These are phyloP conservation scores for Homalodisca vitripennis DNA, from an alignment of 1,140 invertebrate species.

Conservation along the genomic window DNA sequence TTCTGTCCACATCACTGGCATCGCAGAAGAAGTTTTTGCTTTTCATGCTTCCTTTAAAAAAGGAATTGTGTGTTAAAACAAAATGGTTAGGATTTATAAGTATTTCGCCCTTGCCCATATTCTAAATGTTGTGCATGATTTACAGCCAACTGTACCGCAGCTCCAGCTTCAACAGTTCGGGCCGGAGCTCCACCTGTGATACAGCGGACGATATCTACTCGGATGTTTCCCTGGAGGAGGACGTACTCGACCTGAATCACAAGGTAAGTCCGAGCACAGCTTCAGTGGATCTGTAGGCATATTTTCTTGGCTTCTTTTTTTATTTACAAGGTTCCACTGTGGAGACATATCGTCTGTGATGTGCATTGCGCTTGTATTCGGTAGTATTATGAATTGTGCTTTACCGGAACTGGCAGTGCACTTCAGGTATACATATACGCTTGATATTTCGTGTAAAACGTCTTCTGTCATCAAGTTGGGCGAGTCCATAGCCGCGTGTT, in stretches of 20 bases:
- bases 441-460: no score
- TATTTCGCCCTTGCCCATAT: not conserved
- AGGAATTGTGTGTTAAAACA: not conserved
- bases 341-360: no score
- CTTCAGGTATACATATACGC: no score
- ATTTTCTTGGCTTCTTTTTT: no score
- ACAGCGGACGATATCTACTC: constrained; percentile 90
- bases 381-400: no score
- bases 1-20: no score
- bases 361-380: no score
- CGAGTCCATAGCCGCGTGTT: no score
- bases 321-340: no score
- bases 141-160: constrained; percentile 83
- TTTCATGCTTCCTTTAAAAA: not conserved
- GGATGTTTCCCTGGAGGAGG: constrained; percentile 86
- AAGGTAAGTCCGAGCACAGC: not conserved
- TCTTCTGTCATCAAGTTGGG: no score
- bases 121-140: constrained; percentile 39
- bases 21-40: not conserved
- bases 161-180: constrained; percentile 87
- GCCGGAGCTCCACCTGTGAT: constrained; percentile 84
- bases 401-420: no score
- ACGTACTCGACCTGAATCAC: constrained; percentile 83
- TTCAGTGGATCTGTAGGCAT: no score
- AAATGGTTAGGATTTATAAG: not conserved